Conservation (phyloP, 2,797 vertebrate species). For the Malurus leucopterus region DNA sequence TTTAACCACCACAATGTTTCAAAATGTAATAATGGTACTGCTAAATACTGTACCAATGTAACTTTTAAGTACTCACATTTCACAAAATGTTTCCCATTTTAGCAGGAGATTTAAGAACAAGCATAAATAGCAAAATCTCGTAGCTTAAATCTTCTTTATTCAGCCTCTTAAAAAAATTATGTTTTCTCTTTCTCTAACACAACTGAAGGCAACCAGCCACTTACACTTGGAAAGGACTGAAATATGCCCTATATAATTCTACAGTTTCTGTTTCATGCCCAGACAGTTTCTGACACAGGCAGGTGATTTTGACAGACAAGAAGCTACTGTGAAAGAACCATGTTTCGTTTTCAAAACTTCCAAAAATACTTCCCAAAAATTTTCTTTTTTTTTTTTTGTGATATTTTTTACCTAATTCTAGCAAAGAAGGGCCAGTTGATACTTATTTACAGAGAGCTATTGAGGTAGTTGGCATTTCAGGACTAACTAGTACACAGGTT, state of each 20-base stretch:
- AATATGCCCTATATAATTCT: background rate
- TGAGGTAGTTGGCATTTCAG: background rate
- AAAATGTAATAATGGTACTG: background rate
- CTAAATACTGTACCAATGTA: background rate
- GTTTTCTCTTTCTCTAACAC: background rate
- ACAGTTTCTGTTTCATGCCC: background rate
- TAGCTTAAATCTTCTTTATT: background rate
- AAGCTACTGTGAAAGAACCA: background rate
- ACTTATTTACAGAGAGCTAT: background rate
- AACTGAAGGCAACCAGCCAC: background rate
- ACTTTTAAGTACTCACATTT: constrained; percentile 8
- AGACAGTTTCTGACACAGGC: background rate
- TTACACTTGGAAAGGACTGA: background rate
- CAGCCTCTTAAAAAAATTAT: background rate
- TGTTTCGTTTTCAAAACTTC: background rate
- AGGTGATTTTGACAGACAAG: background rate
- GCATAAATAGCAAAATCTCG: background rate
- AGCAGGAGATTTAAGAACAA: background rate
- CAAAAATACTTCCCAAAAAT: background rate
- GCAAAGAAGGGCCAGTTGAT: background rate
- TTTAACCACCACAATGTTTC: constrained; percentile 6
- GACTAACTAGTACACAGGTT: background rate
- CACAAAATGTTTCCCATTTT: background rate
- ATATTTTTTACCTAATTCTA: background rate
- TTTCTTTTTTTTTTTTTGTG: fast-evolving